Evolutionary conservation across 2,113 vertebrate species (phyloP), one percentile per base, ranked within the genome.

Genomic region (Okapia johnstoni): DNA sequence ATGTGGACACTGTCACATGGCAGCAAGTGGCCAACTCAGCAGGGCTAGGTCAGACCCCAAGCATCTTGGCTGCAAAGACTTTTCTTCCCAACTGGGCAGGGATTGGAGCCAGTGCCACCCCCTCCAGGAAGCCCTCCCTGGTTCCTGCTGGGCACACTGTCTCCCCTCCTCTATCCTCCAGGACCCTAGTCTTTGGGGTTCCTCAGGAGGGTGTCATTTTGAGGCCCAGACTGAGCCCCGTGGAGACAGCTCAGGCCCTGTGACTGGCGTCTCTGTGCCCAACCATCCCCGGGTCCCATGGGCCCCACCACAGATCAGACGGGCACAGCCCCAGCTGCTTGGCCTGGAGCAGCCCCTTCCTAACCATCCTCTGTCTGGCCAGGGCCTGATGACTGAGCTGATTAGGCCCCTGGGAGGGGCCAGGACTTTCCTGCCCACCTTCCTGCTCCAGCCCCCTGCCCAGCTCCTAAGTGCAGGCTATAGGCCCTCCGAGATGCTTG

Each of bases 251-350:
- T 4, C 30, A 28, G 52, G 21, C 4, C 80, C 80, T 7, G 2
- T 57, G 52, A 83, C 5, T 17, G 36, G 60, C 0, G 4, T 57
- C n/a, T 66, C 30, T 9, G 11, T 28, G 25, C 5, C 23, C 13
- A 10, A 12, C 10, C 3, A 0, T 58, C 81, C n/a, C 63, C 0
- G 4, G 43, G 30, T 58, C 12, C 54, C 3, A 0, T 60, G 83
- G 33, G 58, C 16, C 28, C 54, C 43, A 73, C 63, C 40, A 28
- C 61, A 84, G 54, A 54, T 84, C 61, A 85, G 61, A 36, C 2
- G 0, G 23, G 7, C 52, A 21, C 15, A 58, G 52, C 30, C 5
- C 9, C 61, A 85, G 43, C 23, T 23, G 26, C 40, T 15, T 11
- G 6, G 15, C 52, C 52, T 3, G 36, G n/a, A 79, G 6, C 6